Conservation (phyloP, 1,140 invertebrate genomes). For the Tetragonula clypearis region DNA sequence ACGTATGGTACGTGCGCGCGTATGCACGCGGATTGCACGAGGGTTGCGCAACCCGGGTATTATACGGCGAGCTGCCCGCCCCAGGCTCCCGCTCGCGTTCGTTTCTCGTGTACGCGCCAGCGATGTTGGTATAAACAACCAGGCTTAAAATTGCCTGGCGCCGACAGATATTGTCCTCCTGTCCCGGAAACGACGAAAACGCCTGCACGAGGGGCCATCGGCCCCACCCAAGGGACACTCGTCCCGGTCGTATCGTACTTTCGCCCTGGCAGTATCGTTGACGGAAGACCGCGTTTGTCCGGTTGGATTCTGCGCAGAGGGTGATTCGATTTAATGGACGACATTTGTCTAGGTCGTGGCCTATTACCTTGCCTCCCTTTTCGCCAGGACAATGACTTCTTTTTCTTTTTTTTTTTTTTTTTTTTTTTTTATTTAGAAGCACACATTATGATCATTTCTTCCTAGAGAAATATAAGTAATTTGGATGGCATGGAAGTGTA, state of each 20-base stretch:
- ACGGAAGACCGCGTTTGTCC: neutral
- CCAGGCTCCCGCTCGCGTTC: neutral
- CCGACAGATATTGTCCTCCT: slow-evolving; percentile 24
- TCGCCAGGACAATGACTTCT: too few relatives aligned
- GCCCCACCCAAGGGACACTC: neutral
- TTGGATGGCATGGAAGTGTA: too few relatives aligned
- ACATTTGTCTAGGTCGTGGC: neutral
- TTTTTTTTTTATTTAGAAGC: too few relatives aligned
- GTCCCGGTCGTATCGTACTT: slow-evolving; percentile 17
- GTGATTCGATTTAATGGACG: slow-evolving; percentile 10
- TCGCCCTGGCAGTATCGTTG: neutral
- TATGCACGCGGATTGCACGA: neutral
- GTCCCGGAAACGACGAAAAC: slow-evolving; percentile 5
- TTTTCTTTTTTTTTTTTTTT: too few relatives aligned
- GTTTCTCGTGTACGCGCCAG: neutral
- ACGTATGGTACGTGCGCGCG: neutral
- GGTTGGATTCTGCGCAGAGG: neutral
- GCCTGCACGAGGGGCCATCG: neutral
- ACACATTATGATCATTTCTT: too few relatives aligned
- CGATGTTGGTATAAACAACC: neutral
- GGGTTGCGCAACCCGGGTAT: slow-evolving; percentile 51
- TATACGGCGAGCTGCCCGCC: slow-evolving; percentile 9
- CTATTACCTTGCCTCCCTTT: neutral
- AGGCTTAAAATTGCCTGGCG: slow-evolving; percentile 27
- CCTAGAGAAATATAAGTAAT: too few relatives aligned